Conservation (phyloP, 2,888 invertebrate species). For the Ophion ventricosus region DNA sequence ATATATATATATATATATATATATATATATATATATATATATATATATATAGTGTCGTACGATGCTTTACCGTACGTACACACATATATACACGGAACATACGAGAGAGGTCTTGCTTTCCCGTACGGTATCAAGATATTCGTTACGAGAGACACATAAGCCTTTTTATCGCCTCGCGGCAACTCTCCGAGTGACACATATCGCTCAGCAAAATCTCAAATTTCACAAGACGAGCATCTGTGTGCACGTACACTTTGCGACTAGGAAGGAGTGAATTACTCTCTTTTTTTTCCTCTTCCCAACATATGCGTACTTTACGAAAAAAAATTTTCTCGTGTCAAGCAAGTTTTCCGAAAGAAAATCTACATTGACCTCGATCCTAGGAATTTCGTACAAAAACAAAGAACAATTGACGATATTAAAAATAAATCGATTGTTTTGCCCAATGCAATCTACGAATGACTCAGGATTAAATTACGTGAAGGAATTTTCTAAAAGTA, state of each 20-base stretch:
- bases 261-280: not conserved
- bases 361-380: conserved; percentile 6
- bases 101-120: conserved; percentile 16
- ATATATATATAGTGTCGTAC: not conserved
- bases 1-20: too few species aligned
- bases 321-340: too few species aligned
- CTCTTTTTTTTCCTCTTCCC: not conserved
- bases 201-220: conserved; percentile 38
- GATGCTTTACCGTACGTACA: not conserved
- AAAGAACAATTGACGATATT: too few species aligned
- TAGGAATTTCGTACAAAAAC: not conserved
- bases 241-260: conserved; percentile 1
- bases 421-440: too few species aligned
- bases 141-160: conserved; percentile 31
- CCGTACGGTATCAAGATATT: conserved; percentile 21
- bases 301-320: not conserved
- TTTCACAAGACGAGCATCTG: conserved; percentile 18
- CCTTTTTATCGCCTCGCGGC: conserved; percentile 51
- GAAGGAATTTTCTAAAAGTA: too few species aligned
- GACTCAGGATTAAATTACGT: too few species aligned
- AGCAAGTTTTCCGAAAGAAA: not conserved
- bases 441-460: too few species aligned
- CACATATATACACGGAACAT: conserved; percentile 11
- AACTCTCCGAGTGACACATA: conserved; percentile 30
- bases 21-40: too few species aligned